A percentile compares a stretch with the other conserved stretches of the same genome.
phyloP scores from a whole-genome alignment of 2,888 invertebrate species.

The Leistus spinibarbis region DNA sequence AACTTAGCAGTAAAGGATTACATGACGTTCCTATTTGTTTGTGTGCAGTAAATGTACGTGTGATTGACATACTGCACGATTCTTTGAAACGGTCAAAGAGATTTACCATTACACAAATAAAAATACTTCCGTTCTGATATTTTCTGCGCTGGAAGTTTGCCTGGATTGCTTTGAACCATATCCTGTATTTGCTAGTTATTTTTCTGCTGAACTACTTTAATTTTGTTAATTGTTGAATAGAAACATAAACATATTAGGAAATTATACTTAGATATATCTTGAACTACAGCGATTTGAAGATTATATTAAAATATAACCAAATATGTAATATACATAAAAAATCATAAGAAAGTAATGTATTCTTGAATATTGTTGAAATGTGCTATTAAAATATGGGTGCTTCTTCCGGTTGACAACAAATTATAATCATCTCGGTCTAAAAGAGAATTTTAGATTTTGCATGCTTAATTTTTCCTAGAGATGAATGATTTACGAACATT shows the following conservation, averaged over 20 bases:
- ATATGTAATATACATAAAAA: too few species aligned
- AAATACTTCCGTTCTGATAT: neutral
- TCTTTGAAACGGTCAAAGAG: conserved; percentile 13
- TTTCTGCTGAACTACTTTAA: neutral
- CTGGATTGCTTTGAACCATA: neutral
- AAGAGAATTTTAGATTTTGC: neutral
- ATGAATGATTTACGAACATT: conserved; percentile 29
- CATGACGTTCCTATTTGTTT: neutral
- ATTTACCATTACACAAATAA: neutral
- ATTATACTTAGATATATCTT: too few species aligned
- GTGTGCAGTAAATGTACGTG: neutral
- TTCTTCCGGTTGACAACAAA: neutral
- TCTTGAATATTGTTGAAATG: neutral
- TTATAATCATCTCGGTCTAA: neutral
- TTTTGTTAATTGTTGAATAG: too few species aligned
- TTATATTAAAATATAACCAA: too few species aligned
- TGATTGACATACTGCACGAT: conserved; percentile 17
- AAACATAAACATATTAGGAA: too few species aligned
- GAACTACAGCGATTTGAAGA: too few species aligned
- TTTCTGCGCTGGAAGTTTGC: neutral
- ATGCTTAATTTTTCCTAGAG: neutral
- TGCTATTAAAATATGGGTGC: neutral
- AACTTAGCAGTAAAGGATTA: neutral
- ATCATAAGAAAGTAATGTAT: neutral
- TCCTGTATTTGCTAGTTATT: neutral